Evolutionary conservation across 2,113 vertebrate species (phyloP).

Genomic region (Anthoscopus minutus): DNA sequence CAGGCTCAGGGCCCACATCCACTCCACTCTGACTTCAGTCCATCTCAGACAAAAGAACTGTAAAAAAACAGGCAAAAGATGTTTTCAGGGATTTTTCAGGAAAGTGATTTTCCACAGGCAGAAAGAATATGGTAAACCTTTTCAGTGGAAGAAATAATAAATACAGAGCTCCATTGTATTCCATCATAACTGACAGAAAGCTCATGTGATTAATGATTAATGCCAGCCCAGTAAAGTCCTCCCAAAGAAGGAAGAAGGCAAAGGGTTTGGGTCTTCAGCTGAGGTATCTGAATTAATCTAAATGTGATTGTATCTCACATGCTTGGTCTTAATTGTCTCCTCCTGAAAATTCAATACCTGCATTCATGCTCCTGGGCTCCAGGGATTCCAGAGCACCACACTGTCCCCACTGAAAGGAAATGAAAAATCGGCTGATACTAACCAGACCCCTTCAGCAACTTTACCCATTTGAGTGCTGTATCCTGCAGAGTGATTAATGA

Average conservation of each 20-base stretch:
- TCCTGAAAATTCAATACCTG: constrained; percentile 67
- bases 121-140: neutral
- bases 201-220: neutral
- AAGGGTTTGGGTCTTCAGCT: neutral
- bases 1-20: neutral
- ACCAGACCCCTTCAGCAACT: constrained; percentile 72
- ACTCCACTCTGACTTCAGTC: neutral
- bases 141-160: constrained; percentile 9
- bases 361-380: constrained; percentile 65
- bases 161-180: constrained; percentile 24
- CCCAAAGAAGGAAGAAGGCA: neutral
- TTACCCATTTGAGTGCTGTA: constrained; percentile 67
- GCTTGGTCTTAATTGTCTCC: constrained; percentile 62
- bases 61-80: neutral
- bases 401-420: constrained; percentile 76
- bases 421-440: constrained; percentile 75
- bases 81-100: neutral
- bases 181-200: neutral
- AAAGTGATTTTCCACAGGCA: neutral
- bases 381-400: constrained; percentile 65
- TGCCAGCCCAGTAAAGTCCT: neutral
- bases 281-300: constrained; percentile 48
- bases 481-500: constrained; percentile 75
- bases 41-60: neutral
- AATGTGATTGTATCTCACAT: constrained; percentile 50